Conservation (phyloP, 2,797 vertebrate species). For the Lindbergichthys nudifrons region DNA sequence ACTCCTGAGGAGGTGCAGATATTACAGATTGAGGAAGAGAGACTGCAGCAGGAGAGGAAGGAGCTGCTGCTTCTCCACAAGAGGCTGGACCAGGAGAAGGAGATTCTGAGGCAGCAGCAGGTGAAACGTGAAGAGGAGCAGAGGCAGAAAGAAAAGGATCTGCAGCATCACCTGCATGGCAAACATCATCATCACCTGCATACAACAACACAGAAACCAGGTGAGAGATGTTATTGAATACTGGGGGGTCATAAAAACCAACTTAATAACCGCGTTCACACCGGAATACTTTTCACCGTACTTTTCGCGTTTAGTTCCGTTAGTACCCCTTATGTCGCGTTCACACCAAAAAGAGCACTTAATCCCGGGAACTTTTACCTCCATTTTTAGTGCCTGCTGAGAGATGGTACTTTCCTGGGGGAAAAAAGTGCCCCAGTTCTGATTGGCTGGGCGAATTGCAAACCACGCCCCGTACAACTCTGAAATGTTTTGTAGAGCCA, state of each 20-base stretch:
- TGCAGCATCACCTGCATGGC: conserved; percentile 53
- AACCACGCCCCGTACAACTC: too few relatives aligned
- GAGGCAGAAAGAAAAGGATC: conserved; percentile 43
- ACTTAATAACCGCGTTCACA: too few relatives aligned
- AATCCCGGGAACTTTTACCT: too few relatives aligned
- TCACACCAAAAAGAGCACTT: too few relatives aligned
- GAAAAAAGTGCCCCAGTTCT: too few relatives aligned
- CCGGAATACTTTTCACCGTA: too few relatives aligned
- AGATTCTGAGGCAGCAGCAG: conserved; percentile 73
- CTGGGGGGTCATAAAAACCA: neutral
- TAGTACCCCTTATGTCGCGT: too few relatives aligned
- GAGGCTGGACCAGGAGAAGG: conserved; percentile 82
- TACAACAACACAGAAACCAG: conserved; percentile 76
- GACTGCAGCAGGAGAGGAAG: conserved; percentile 75
- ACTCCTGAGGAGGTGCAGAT: conserved; percentile 71
- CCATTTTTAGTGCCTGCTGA: too few relatives aligned
- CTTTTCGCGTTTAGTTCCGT: too few relatives aligned
- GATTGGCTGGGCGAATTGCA: too few relatives aligned
- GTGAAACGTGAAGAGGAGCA: conserved; percentile 67
- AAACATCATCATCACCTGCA: conserved; percentile 71
- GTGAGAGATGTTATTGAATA: conserved; percentile 45
- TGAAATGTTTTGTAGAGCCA: too few relatives aligned
- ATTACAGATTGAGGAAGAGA: conserved; percentile 63
- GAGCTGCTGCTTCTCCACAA: conserved; percentile 81
- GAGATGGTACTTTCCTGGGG: too few relatives aligned